Evolutionary conservation across 2,888 invertebrate species (phyloP), one percentile per base, ranked within the genome.

Genomic region (Ptychoptera albimana): DNA sequence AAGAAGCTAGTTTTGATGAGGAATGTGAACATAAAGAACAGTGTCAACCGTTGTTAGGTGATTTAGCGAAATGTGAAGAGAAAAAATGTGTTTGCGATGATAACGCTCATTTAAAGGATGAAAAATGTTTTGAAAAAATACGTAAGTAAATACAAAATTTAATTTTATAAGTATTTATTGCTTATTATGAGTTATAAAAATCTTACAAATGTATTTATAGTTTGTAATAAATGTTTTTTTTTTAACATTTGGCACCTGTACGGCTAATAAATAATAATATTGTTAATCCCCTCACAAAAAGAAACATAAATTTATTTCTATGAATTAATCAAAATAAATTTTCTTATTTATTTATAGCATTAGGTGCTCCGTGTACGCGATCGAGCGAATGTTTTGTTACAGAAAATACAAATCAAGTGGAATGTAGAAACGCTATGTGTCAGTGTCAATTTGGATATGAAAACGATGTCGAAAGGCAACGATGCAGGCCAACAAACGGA

Each of bases 351-450:
- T 15, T 16, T 39, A 10, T 39, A 64, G 63, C 44, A 37, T 48
- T 64, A 35, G 55, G 51, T 2, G 64, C 64, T 40, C 45, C 51
- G 9, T 64, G 64, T 47, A 42, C 51, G 3, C 57, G 53, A 47
- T 57, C 60, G 39, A 54, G 57, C n/a, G 60, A 64, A 48, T 64
- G 64, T 46, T 57, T 52, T 46, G 48, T 58, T 6, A 58, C 58
- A 40, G 57, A 59, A 47, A 57, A 59, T 50, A 54, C 57, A n/a
- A 59, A 61, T 51, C 55, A 52, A 45, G 55, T 60, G 36, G 63
- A 63, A 50, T 64, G 64, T 46, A 58, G 64, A 45, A 64, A 63
- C 49, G 60, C 62, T 11, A 55, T 61, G 35, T 64, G 64, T 47
- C 60, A 61, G 47, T 64, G 64, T 51, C 61, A 63, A 48, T 51